Conservation (phyloP, 2,888 invertebrate genomes). For the Podotricha telesiphe region DNA sequence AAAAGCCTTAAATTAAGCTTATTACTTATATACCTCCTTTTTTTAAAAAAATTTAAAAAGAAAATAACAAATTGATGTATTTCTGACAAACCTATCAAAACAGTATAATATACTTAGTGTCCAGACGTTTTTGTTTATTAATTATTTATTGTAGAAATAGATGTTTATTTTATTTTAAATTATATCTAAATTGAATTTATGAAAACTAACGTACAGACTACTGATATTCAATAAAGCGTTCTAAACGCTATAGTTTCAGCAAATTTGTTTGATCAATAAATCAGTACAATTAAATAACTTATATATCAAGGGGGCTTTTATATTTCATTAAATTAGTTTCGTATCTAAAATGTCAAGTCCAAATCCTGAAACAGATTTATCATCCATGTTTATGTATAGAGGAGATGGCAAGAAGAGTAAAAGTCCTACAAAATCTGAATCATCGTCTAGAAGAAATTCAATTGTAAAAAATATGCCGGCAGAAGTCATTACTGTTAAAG, state of each 20-base stretch:
- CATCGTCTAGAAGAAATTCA: slow-evolving; percentile 59
- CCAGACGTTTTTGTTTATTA: slow-evolving; percentile 24
- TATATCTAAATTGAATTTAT: slow-evolving; percentile 2
- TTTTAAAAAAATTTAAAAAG: not conserved
- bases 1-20: not conserved
- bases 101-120: slow-evolving; percentile 3
- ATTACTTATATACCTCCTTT: slow-evolving; percentile 16
- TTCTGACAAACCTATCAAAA: slow-evolving; percentile 22
- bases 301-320: slow-evolving; percentile 23
- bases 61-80: slow-evolving; percentile 11
- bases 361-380: slow-evolving; percentile 62
- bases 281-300: slow-evolving; percentile 1
- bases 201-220: not conserved
- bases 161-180: slow-evolving; percentile 4
- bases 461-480: slow-evolving; percentile 60
- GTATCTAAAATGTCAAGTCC: slow-evolving; percentile 64
- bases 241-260: not conserved
- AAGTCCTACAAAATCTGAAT: slow-evolving; percentile 58
- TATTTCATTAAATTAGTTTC: slow-evolving; percentile 40
- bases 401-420: slow-evolving; percentile 55
- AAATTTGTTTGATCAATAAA: slow-evolving; percentile 58
- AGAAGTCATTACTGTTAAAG: slow-evolving; percentile 87
- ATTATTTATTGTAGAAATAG: slow-evolving; percentile 23
- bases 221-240: not conserved
- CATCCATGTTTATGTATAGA: slow-evolving; percentile 73